Conservation (phyloP, 2,113 vertebrate species). For the Paralichthys olivaceus region DNA sequence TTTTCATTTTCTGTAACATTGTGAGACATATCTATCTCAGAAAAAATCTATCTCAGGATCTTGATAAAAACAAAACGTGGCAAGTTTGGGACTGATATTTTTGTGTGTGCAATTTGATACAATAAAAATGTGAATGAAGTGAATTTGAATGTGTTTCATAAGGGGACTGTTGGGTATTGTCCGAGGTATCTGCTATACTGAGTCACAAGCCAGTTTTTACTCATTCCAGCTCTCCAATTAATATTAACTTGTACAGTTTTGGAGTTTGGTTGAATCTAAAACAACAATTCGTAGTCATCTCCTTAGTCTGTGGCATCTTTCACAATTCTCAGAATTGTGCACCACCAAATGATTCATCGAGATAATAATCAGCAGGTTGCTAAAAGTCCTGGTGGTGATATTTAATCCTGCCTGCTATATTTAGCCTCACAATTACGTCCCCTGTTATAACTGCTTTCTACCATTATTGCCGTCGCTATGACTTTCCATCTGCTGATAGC, state of each 20-base stretch:
- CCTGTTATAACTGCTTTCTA: slow-evolving; percentile 5
- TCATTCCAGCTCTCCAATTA: neutral
- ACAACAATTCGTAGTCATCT: neutral
- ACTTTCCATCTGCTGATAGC: slow-evolving; percentile 14
- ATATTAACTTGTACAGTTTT: neutral
- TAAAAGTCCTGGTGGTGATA: neutral
- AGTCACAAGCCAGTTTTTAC: too few species aligned
- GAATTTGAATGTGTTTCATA: too few species aligned
- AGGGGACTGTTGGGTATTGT: too few species aligned
- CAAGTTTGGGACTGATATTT: too few species aligned
- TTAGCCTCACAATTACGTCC: slow-evolving; percentile 18
- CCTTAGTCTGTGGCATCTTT: neutral
- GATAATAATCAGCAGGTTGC: neutral
- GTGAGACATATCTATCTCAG: too few species aligned
- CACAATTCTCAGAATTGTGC: neutral
- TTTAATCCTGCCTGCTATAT: slow-evolving; percentile 5
- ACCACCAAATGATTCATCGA: neutral
- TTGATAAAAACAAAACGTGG: too few species aligned
- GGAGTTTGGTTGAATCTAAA: neutral
- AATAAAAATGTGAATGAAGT: too few species aligned
- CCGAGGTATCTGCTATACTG: too few species aligned
- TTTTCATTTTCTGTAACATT: too few species aligned
- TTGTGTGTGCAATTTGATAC: too few species aligned
- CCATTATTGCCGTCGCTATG: slow-evolving; percentile 11
- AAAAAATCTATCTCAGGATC: too few species aligned